Evolutionary conservation across 1,140 invertebrate species (phyloP).

Genomic region (Sminthurinus signatus): DNA sequence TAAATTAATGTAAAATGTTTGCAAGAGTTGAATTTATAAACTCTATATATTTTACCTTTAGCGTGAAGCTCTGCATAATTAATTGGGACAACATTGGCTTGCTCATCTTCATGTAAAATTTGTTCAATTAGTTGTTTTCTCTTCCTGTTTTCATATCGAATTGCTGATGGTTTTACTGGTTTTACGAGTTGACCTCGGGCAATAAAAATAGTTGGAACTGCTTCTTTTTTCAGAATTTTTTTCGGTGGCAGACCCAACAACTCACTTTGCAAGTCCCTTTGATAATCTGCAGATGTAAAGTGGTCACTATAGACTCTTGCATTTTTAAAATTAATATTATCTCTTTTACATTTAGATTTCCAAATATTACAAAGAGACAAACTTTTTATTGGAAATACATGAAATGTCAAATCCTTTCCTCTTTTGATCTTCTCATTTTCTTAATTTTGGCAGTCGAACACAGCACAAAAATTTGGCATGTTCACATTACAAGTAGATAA

Average conservation of each 20-base stretch:
- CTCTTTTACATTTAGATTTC: conserved; percentile 16
- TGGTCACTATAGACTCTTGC: conserved; percentile 23
- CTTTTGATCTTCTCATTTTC: background rate
- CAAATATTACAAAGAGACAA: conserved; percentile 4
- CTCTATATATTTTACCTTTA: too few relatives aligned
- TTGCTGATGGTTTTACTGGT: too few relatives aligned
- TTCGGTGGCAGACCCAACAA: conserved; percentile 19
- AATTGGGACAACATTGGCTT: too few relatives aligned
- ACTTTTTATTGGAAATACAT: conserved; percentile 20
- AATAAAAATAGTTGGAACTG: conserved; percentile 10
- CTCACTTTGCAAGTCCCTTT: conserved; percentile 26
- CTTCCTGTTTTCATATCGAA: too few relatives aligned
- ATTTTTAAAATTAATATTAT: conserved; percentile 11
- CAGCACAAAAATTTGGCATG: too few relatives aligned
- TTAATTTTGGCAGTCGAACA: conserved; percentile 10
- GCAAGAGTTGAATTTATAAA: too few relatives aligned
- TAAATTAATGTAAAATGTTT: too few relatives aligned
- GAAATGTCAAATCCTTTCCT: conserved; percentile 5
- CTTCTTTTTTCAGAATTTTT: background rate
- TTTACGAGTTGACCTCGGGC: too few relatives aligned
- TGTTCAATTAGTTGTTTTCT: too few relatives aligned
- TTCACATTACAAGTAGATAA: too few relatives aligned
- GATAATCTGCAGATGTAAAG: conserved; percentile 23
- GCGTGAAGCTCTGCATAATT: too few relatives aligned
- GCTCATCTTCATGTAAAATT: too few relatives aligned